phyloP scores from a whole-genome alignment of 1,140 invertebrate species.

The Lepidurus apus region DNA sequence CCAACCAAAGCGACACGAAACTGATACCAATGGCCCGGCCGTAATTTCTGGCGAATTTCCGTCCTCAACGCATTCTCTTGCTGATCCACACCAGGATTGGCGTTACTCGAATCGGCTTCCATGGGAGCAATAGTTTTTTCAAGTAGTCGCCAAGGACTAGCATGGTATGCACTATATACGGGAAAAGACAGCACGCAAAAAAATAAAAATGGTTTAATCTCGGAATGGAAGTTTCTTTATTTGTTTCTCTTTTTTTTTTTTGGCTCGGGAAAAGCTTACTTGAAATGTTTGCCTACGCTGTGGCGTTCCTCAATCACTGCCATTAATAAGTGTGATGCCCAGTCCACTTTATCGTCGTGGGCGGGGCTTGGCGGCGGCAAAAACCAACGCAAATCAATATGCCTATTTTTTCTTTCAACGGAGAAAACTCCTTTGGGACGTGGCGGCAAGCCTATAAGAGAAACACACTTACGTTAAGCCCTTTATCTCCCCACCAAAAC shows the following conservation, averaged over 20 bases:
- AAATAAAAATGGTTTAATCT: background rate
- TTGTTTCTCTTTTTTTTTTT: too few relatives aligned
- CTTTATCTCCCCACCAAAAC: background rate
- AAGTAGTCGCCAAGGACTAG: constrained; percentile 21
- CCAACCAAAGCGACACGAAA: constrained; percentile 67
- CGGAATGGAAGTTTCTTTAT: too few relatives aligned
- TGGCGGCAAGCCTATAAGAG: background rate
- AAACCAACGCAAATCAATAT: constrained; percentile 10
- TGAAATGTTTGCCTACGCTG: constrained; percentile 12
- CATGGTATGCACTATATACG: background rate
- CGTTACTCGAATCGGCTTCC: constrained; percentile 9
- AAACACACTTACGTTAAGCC: background rate
- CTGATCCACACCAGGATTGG: background rate
- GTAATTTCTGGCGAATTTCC: constrained; percentile 42
- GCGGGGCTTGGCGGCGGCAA: background rate
- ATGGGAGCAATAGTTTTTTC: constrained; percentile 22
- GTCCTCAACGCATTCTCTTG: background rate
- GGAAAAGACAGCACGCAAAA: background rate
- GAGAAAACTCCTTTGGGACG: background rate
- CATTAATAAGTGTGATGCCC: constrained; percentile 5
- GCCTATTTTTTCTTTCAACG: background rate
- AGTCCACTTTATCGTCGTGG: constrained; percentile 2
- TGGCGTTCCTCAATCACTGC: constrained; percentile 8
- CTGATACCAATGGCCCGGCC: constrained; percentile 68
- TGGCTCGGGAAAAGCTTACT: background rate